These are phyloP conservation scores for Athetis lepigone DNA, from an alignment of 2,888 invertebrate genomes.

Conservation along the genomic window DNA sequence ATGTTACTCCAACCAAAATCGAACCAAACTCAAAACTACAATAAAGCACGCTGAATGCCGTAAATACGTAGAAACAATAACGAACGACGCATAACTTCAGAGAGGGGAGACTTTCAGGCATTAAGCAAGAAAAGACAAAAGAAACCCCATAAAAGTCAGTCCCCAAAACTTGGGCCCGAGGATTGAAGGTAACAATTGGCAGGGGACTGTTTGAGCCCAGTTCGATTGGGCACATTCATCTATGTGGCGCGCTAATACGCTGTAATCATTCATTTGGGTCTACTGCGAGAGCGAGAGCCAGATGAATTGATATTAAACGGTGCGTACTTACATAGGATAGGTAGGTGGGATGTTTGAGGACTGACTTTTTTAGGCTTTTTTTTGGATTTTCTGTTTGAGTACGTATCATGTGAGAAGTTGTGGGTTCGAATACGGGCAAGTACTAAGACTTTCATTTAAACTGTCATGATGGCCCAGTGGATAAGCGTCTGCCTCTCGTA, in stretches of 20 bases:
- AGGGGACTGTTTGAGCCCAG: constrained; percentile 56
- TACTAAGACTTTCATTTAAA: no score
- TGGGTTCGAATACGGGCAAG: no score
- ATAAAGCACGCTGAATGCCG: constrained; percentile 50
- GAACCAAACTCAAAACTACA: constrained; percentile 44
- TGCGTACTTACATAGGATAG: constrained; percentile 23
- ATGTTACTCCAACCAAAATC: constrained; percentile 25
- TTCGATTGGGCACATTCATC: constrained; percentile 61
- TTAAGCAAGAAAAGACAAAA: constrained; percentile 59
- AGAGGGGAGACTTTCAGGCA: constrained; percentile 42
- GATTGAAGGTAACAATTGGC: constrained; percentile 65
- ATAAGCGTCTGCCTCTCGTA: no score
- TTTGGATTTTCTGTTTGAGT: neutral
- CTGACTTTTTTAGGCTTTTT: constrained; percentile 2
- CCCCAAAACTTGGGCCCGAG: constrained; percentile 52
- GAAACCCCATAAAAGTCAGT: constrained; percentile 59
- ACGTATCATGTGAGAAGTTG: no score
- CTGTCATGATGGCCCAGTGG: no score
- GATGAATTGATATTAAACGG: constrained; percentile 65
- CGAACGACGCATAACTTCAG: constrained; percentile 53
- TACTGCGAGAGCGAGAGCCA: constrained; percentile 50
- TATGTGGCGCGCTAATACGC: constrained; percentile 55
- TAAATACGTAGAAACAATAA: constrained; percentile 62
- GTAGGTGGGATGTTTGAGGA: constrained; percentile 4
- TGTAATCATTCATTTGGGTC: constrained; percentile 61